These are phyloP conservation scores for Argyrosomus japonicus DNA, from an alignment of 2,113 vertebrate species.

Conservation along the genomic window DNA sequence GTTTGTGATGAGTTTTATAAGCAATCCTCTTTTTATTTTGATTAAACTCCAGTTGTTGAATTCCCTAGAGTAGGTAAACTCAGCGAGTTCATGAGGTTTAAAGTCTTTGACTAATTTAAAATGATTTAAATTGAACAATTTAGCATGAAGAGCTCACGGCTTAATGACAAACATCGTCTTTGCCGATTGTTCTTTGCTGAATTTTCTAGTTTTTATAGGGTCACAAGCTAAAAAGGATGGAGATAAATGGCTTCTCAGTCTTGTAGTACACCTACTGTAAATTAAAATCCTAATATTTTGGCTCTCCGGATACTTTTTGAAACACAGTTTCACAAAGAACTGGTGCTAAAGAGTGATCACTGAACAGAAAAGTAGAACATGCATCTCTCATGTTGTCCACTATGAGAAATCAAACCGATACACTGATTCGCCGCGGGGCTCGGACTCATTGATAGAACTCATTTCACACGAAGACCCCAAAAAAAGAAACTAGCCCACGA, in stretches of 20 bases:
- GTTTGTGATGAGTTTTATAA: background rate
- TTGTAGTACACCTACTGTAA: background rate
- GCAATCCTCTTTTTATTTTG: background rate
- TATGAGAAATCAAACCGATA: background rate
- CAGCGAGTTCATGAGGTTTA: background rate
- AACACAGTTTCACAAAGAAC: background rate
- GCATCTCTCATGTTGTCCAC: background rate
- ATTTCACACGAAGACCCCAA: background rate
- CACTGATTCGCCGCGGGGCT: background rate
- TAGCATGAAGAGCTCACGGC: background rate
- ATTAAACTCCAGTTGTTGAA: too few species aligned
- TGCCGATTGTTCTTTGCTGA: background rate
- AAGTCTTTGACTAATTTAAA: background rate
- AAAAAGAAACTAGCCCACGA: conserved; percentile 32
- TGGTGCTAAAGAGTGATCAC: too few species aligned
- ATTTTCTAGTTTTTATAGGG: background rate
- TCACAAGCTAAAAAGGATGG: background rate
- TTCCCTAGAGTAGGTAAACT: too few species aligned
- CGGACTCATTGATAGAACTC: conserved; percentile 24
- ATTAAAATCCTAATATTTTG: background rate
- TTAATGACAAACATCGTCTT: background rate
- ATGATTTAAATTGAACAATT: background rate
- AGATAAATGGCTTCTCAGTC: background rate
- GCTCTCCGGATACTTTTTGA: background rate
- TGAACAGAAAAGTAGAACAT: background rate